Base-by-base conservation (phyloP, 2,113 vertebrate species). In the Okapia johnstoni region DNA sequence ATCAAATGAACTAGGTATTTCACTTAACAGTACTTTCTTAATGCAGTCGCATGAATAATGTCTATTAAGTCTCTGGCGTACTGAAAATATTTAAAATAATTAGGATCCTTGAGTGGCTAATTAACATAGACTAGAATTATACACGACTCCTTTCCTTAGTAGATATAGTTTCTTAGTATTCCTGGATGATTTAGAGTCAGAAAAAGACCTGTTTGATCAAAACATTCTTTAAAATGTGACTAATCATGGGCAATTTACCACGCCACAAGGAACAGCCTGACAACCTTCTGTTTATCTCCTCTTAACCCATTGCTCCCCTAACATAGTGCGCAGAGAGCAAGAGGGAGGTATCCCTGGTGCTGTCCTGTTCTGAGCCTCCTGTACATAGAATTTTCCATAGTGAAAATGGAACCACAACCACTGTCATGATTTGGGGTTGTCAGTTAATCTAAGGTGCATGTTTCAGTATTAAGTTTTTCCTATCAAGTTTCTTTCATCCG, bases 261-360 rank as follows among this genome's bases (percentile, higher is more conserved):
- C 8, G 19, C 2, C 23, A 26, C 40, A 48, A 26, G 26, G 50
- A 52, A 30, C 4, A 40, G 55, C 16, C 16, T 4, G 8, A 40
- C 13, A 61, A 5, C 0, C 11, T 7, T 26, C 33, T 48, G 36
- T 14, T 4, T 6, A 12, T 46, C 21, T 40, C 43, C 19, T 15
- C 7, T 17, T n/a, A 33, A 54, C 9, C 26, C n/a, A 9, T 1
- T 25, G 25, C 25, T 30, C 25, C 26, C 15, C 30, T 52, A 46
- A 36, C 21, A 17, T 0, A 13, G 15, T 10, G 1, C 7, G 0
- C 2, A 2, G 23, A 12, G 12, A 73, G 0, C 10, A n/a, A 54
- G 36, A 52, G 52, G 30, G 40, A n/a, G 8, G 26, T 28, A 25
- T 21, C 23, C 17, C 5, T 16, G 10, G 57, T 7, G 19, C 36